Percentiles rank a stretch among this genome's conserved stretches.
Evolutionary conservation across 2,113 vertebrate genomes (phyloP).

Genomic region (Notechis scutatus): DNA sequence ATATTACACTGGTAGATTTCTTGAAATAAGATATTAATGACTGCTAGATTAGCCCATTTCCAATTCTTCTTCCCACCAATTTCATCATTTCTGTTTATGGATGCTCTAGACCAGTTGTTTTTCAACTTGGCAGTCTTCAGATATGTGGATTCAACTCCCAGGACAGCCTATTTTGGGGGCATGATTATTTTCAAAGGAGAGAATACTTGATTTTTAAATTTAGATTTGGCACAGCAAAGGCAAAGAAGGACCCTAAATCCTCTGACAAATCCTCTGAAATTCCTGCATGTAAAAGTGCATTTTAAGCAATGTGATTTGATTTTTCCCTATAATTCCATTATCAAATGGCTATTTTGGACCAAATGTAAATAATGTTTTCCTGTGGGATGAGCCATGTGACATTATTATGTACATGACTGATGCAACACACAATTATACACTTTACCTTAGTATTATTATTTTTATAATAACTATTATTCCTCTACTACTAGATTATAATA

Average conservation of each 20-base stretch:
- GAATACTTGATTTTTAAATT: background rate
- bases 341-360: background rate
- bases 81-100: background rate
- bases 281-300: background rate
- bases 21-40: background rate
- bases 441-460: background rate
- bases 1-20: background rate
- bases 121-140: background rate
- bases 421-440: background rate
- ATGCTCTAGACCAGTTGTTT: background rate
- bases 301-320: background rate
- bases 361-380: background rate
- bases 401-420: background rate
- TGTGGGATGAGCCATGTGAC: background rate
- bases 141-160: background rate
- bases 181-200: background rate
- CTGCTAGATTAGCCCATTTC: background rate
- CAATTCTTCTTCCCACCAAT: background rate
- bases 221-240: background rate
- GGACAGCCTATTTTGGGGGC: background rate
- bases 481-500: too few species aligned
- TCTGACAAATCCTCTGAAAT: background rate
- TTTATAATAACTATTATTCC: background rate
- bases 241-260: background rate
- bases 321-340: background rate